These are phyloP conservation scores for Drosophila nr. perissopoda DNA, from an alignment of 2,888 invertebrate species.

Conservation along the genomic window DNA sequence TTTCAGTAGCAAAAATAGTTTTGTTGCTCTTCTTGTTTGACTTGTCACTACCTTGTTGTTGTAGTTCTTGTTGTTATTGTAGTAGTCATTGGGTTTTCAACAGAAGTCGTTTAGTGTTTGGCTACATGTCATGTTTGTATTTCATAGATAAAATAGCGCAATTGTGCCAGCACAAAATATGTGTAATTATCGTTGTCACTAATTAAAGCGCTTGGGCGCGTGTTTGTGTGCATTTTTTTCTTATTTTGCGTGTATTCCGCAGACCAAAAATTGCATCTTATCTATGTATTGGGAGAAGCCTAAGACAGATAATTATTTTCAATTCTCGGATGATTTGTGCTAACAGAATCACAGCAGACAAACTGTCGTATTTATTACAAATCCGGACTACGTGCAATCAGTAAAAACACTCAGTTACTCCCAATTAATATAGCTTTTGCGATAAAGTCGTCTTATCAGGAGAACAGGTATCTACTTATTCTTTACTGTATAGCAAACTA, in stretches of 20 bases:
- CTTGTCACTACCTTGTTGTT: slow-evolving; percentile 54
- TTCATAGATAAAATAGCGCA: slow-evolving; percentile 71
- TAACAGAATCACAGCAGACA: slow-evolving; percentile 44
- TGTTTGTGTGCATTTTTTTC: slow-evolving; percentile 30
- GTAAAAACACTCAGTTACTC: neutral
- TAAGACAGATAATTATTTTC: slow-evolving; percentile 38
- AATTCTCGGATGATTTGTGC: slow-evolving; percentile 14
- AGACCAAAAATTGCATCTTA: slow-evolving; percentile 42
- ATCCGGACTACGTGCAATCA: slow-evolving; percentile 44
- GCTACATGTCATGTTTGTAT: slow-evolving; percentile 64
- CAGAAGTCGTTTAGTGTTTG: slow-evolving; percentile 74
- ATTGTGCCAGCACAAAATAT: slow-evolving; percentile 68
- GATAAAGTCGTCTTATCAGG: slow-evolving; percentile 18
- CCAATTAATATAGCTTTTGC: slow-evolving; percentile 10
- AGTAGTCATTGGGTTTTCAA: slow-evolving; percentile 69
- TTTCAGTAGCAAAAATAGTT: slow-evolving; percentile 56
- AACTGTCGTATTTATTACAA: slow-evolving; percentile 51
- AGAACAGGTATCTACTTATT: neutral
- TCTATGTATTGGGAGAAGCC: slow-evolving; percentile 18
- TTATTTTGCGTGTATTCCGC: neutral
- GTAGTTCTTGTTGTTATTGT: slow-evolving; percentile 26
- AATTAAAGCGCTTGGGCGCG: slow-evolving; percentile 68
- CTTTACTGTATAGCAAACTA: neutral
- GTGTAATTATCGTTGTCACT: slow-evolving; percentile 82
- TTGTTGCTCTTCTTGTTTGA: slow-evolving; percentile 40